Evolutionary conservation across 2,888 invertebrate species (phyloP), one percentile per base, ranked within the genome.

Genomic region (Oxytorus armatus): DNA sequence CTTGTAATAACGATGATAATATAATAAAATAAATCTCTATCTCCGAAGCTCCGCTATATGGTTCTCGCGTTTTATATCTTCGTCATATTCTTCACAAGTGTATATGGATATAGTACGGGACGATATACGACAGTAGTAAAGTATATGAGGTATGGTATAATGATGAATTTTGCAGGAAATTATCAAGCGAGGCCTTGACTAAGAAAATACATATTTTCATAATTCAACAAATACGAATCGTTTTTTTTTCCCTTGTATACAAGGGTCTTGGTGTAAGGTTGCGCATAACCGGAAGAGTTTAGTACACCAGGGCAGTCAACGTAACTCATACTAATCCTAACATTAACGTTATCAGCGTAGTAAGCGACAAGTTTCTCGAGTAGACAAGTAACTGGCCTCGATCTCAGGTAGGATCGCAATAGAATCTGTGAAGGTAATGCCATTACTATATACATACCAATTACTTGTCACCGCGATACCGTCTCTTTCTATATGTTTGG

Each of bases 121-220:
- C 11, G 8, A 1, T 23, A 8, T 16, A 33, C 55, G 10, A 33
- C 33, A 11, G 25, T 10, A 11, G 11, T 18, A 2, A 14, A 23
- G 25, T 39, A 29, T 25, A 42, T 5, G 14, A 25, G 33, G 21
- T 44, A 63, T 55, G n/a, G 57, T 51, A 65, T 74, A 36, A 66
- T 21, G 65, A 55, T 16, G 16, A 16, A 55, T 55, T 55, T 11
- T 55, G 36, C 74, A 51, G 74, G 65, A 74, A 74, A 55, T 39
- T 33, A 47, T 74, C 8, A 14, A 65, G 42, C 44, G 16, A 33
- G 33, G 5, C 65, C 57, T 66, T 66, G 65, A 65, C 74, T 18
- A 16, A 55, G 14, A 57, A 65, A 74, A 65, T n/a, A 66, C 10
- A 36, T 47, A 57, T 74, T 74, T 74, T 66, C 74, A 74, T 65